phyloP scores from a whole-genome alignment of 2,888 invertebrate species.

The Drosophila ezoana region DNA sequence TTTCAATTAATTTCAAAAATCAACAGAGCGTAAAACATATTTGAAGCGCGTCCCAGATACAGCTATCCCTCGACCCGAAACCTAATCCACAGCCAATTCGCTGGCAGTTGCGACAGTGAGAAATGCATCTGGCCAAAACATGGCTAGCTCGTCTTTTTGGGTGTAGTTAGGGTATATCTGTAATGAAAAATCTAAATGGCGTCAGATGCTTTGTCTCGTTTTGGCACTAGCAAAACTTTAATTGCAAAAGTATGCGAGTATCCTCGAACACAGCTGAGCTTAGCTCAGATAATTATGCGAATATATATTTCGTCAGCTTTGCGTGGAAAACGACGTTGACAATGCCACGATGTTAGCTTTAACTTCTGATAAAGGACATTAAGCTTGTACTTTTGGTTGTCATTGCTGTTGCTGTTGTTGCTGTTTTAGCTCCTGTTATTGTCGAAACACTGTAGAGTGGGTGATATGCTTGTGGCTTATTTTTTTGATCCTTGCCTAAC shows the following conservation, averaged over 20 bases:
- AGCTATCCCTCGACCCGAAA: background rate
- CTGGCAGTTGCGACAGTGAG: slow-evolving; percentile 7
- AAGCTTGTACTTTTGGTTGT: slow-evolving; percentile 17
- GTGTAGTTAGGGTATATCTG: slow-evolving; percentile 30
- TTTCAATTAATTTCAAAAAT: slow-evolving; percentile 75
- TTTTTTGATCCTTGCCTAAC: slow-evolving; percentile 42
- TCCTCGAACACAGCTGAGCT: slow-evolving; percentile 4
- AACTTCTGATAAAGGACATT: slow-evolving; percentile 31
- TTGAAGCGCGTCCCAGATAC: slow-evolving; percentile 27
- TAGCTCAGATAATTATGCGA: slow-evolving; percentile 62
- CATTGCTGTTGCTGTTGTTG: slow-evolving; percentile 5
- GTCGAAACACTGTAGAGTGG: slow-evolving; percentile 38
- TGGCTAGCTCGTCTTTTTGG: slow-evolving; percentile 41
- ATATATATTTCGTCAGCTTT: slow-evolving; percentile 61
- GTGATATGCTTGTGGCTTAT: slow-evolving; percentile 47
- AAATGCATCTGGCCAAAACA: slow-evolving; percentile 50
- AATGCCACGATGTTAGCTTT: slow-evolving; percentile 18
- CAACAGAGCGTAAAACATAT: slow-evolving; percentile 54
- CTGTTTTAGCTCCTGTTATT: slow-evolving; percentile 11
- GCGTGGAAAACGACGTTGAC: slow-evolving; percentile 22
- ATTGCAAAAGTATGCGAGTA: slow-evolving; percentile 58
- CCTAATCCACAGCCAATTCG: slow-evolving; percentile 45
- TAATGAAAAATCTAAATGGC: slow-evolving; percentile 65
- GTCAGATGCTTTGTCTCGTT: slow-evolving; percentile 31
- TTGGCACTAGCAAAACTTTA: slow-evolving; percentile 57